Evolutionary conservation across 2,797 vertebrate genomes (phyloP).

Genomic region (Myripristis murdjan): DNA sequence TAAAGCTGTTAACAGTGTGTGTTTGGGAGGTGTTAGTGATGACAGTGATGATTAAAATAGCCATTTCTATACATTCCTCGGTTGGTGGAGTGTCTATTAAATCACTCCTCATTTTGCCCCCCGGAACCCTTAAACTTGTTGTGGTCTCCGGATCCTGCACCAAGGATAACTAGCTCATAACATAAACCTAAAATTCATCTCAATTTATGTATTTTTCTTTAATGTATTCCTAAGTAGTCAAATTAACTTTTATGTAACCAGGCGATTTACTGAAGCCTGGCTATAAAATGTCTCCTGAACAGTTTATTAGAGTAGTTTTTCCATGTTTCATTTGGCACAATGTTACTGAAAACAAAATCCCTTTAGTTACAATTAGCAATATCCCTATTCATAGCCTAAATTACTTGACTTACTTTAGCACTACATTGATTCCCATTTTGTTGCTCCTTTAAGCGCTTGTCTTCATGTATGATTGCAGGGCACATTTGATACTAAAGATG

Average conservation of each 20-base stretch:
- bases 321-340: background rate
- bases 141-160: no score
- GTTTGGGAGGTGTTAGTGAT: no score
- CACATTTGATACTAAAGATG: slow-evolving; percentile 95
- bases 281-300: no score
- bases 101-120: background rate
- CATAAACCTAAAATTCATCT: background rate
- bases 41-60: no score
- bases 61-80: no score
- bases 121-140: no score
- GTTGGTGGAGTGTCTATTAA: background rate
- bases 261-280: background rate
- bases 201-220: no score
- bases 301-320: background rate
- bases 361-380: no score
- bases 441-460: slow-evolving; percentile 19
- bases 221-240: no score
- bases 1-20: no score
- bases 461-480: slow-evolving; percentile 87
- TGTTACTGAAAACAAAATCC: no score
- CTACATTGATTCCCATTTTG: background rate
- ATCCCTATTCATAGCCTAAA: no score
- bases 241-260: background rate
- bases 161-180: background rate
- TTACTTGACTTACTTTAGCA: background rate